phyloP scores from a whole-genome alignment of 2,113 vertebrate genomes.

The Corapipo altera region DNA sequence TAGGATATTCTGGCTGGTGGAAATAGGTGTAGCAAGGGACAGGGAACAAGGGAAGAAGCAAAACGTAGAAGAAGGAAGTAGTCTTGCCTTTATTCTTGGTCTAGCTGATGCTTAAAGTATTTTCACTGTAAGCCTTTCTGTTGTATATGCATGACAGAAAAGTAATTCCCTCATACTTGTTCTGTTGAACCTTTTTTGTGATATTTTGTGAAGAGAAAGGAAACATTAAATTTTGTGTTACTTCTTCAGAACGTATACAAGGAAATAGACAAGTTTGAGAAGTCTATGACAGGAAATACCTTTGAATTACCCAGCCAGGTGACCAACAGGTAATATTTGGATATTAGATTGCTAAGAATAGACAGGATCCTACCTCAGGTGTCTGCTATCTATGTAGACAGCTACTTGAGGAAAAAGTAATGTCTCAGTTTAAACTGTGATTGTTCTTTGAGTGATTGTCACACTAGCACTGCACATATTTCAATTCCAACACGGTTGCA shows the following conservation, averaged over 20 bases:
- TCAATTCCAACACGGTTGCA: background rate
- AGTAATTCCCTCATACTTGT: background rate
- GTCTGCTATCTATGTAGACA: background rate
- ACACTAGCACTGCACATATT: background rate
- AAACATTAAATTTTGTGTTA: background rate
- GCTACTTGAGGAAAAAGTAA: background rate
- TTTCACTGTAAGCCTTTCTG: background rate
- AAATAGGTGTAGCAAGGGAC: background rate
- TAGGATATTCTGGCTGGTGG: background rate
- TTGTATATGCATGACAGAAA: background rate
- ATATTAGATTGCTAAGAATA: background rate
- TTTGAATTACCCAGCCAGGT: background rate
- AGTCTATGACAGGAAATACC: constrained; percentile 67
- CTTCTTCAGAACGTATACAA: constrained; percentile 76
- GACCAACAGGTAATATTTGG: constrained; percentile 65
- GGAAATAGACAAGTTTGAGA: constrained; percentile 88
- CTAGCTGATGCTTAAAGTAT: background rate
- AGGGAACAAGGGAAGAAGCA: background rate
- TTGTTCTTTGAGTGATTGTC: background rate
- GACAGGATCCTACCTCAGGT: background rate
- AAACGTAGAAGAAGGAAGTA: background rate
- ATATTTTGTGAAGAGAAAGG: background rate
- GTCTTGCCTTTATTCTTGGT: background rate
- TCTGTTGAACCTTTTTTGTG: background rate
- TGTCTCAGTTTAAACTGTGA: background rate